Base-by-base conservation (phyloP, 2,113 vertebrate species). In the Heterocephalus glaber region DNA sequence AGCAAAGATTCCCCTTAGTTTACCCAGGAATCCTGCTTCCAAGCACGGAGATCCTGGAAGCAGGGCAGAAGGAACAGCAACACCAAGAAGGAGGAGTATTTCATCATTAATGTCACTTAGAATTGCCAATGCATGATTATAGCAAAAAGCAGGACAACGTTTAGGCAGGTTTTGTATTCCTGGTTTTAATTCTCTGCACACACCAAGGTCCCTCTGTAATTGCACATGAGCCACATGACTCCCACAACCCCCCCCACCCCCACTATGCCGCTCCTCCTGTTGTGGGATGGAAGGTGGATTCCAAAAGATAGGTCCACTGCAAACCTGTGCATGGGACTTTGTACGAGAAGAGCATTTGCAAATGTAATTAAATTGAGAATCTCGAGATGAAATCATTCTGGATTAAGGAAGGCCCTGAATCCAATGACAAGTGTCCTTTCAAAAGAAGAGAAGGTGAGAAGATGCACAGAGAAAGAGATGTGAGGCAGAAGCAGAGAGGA, bases 151-250 rank as follows among this genome's bases (percentile, higher is more conserved):
- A 72, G 5, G 82, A 30, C 8, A 54, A 30, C 0, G 1, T 56
- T 82, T n/a, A 63, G 49, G 49, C 24, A 19, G 33, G 44, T 92
- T 83, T 12, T 5, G 68, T 72, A 24, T 13, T 68, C 44, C 24
- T 80, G 47, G 26, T 30, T 85, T 76, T 16, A 76, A 83, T 74
- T 86, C 26, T 70, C 70, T n/a, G 20, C 20, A 22, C 76, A 90
- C 11, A 85, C 30, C 22, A 35, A 35, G 38, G n/a, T 13, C 41
- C 28, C 5, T 13, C 35, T 72, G 56, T 65, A 7, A 58, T 24
- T 58, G 28, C 10, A 28, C 4, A 6, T 0, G 6, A 6, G 3
- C 5, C 20, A 77, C 28, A 38, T 7, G 9, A 26, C 33, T 41
- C 90, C 35, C 7, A 41, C 5, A 86, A 72, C 28, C 22, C 13